Conservation (phyloP, 2,113 vertebrate genomes). For the Zosterops borbonicus region DNA sequence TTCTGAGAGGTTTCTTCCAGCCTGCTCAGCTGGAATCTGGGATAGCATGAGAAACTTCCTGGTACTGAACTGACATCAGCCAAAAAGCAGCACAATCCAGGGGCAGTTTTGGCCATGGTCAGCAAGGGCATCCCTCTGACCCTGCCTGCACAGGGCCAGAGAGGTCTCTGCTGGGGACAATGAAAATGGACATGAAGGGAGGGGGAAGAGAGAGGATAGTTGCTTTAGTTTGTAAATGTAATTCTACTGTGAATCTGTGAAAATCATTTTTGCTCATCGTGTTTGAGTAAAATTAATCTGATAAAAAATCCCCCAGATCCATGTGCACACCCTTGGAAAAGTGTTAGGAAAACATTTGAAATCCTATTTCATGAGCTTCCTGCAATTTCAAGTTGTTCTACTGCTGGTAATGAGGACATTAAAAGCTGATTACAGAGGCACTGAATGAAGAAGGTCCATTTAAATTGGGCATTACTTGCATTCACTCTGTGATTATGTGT, state of each 20-base stretch:
- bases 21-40: neutral
- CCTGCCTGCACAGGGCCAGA: neutral
- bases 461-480: neutral
- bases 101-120: neutral
- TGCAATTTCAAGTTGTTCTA: neutral
- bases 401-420: neutral
- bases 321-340: neutral
- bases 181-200: neutral
- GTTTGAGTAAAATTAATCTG: neutral
- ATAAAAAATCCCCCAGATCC: neutral
- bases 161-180: fast-evolving
- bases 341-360: neutral
- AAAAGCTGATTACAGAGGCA: neutral
- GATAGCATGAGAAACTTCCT: neutral
- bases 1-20: neutral
- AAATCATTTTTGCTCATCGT: neutral
- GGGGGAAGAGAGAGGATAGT: neutral
- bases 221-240: neutral
- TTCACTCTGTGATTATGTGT: neutral
- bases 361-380: neutral
- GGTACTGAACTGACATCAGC: neutral
- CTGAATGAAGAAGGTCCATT: neutral
- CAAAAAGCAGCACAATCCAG: neutral
- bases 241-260: neutral
- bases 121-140: neutral